These are phyloP conservation scores for Aphelocoma californica DNA, from an alignment of 2,797 vertebrate genomes.

Conservation along the genomic window DNA sequence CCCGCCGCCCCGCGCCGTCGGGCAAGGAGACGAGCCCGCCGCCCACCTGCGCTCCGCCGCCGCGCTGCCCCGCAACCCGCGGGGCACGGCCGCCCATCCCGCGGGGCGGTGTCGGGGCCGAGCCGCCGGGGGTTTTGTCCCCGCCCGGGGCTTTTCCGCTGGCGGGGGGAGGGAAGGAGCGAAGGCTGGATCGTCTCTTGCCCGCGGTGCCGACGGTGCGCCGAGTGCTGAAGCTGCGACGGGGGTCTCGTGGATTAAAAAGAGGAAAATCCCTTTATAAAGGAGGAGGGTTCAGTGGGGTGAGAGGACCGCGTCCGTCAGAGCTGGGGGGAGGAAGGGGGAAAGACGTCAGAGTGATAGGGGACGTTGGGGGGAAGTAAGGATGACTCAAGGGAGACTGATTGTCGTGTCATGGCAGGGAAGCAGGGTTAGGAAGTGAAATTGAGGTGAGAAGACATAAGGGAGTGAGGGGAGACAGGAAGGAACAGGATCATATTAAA, in stretches of 20 bases:
- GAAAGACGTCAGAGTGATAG: slow-evolving; percentile 83
- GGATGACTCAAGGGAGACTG: slow-evolving; percentile 69
- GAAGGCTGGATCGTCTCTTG: neutral
- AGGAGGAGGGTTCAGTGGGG: slow-evolving; percentile 58
- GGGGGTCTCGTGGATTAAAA: slow-evolving; percentile 21
- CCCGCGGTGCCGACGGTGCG: neutral
- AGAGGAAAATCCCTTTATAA: slow-evolving; percentile 75
- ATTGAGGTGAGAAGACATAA: neutral
- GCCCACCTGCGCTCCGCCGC: slow-evolving; percentile 8
- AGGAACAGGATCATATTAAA: neutral
- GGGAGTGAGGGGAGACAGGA: neutral
- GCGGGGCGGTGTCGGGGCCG: neutral
- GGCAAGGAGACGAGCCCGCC: neutral
- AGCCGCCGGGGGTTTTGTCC: neutral
- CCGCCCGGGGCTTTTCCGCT: neutral
- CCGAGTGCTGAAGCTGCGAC: neutral
- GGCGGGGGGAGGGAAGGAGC: neutral
- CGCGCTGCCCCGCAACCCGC: neutral
- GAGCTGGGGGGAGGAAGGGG: slow-evolving; percentile 68
- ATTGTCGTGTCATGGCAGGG: slow-evolving; percentile 15
- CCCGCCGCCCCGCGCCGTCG: neutral
- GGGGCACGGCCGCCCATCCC: slow-evolving; percentile 12
- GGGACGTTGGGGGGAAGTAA: slow-evolving; percentile 65
- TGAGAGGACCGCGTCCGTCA: slow-evolving; percentile 79
- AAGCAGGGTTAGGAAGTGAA: neutral